phyloP scores from a whole-genome alignment of 2,888 invertebrate species.

The Drosophila meridionalis region DNA sequence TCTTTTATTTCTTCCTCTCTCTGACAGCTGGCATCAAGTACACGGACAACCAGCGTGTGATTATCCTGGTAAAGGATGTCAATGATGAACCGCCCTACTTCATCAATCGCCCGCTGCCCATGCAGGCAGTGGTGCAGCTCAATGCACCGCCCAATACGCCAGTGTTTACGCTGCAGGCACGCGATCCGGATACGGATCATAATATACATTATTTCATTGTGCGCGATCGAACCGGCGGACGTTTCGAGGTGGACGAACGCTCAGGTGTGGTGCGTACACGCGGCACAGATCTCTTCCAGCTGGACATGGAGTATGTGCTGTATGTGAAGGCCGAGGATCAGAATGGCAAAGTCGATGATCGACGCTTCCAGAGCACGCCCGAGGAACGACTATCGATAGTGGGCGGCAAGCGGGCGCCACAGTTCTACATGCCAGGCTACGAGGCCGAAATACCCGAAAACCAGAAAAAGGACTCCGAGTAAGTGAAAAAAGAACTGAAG shows the following conservation, averaged over 20 bases:
- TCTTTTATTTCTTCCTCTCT: background rate
- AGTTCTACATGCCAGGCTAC: slow-evolving; percentile 98
- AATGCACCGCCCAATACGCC: slow-evolving; percentile 98
- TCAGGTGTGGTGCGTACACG: slow-evolving; percentile 96
- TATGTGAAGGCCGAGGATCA: slow-evolving; percentile 98
- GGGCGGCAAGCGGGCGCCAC: slow-evolving; percentile 98
- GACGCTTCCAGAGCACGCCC: slow-evolving; percentile 94
- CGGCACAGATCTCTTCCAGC: slow-evolving; percentile 95
- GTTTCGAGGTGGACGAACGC: slow-evolving; percentile 94
- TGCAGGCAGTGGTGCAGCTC: slow-evolving; percentile 98
- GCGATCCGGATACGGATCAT: slow-evolving; percentile 98
- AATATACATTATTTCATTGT: slow-evolving; percentile 98
- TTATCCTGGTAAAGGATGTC: slow-evolving; percentile 97
- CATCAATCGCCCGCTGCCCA: slow-evolving; percentile 97
- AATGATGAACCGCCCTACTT: slow-evolving; percentile 98
- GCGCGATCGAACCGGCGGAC: slow-evolving; percentile 92
- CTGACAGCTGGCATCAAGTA: slow-evolving; percentile 86
- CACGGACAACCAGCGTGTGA: slow-evolving; percentile 97
- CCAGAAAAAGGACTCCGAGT: slow-evolving; percentile 98
- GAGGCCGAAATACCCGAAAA: slow-evolving; percentile 98
- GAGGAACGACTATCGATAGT: slow-evolving; percentile 97
- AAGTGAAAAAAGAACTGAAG: slow-evolving; percentile 85
- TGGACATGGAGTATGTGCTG: slow-evolving; percentile 98
- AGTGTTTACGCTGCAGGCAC: slow-evolving; percentile 98
- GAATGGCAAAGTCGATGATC: slow-evolving; percentile 96